These are phyloP conservation scores for Oscheius onirici DNA, from an alignment of 2,888 invertebrate species.

Conservation along the genomic window DNA sequence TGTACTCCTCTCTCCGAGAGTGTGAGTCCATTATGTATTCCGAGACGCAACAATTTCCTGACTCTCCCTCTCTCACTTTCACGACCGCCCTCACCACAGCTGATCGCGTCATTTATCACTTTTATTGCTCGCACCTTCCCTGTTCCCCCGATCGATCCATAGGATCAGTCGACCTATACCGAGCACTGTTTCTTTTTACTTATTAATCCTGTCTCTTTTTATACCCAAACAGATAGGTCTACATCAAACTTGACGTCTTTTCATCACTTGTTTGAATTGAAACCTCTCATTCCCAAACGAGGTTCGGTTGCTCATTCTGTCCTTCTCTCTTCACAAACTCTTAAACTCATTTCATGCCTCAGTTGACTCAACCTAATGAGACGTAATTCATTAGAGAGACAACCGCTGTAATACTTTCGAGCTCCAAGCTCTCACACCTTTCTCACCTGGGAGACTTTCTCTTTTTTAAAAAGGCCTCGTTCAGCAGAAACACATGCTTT, in stretches of 20 bases:
- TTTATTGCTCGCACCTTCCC: background rate
- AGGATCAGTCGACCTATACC: too few relatives aligned
- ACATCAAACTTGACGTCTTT: background rate
- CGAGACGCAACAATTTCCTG: slow-evolving; percentile 7
- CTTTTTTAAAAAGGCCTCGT: too few relatives aligned
- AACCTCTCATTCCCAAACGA: too few relatives aligned
- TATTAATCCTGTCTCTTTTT: too few relatives aligned
- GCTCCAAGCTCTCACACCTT: background rate
- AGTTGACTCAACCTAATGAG: slow-evolving; percentile 3
- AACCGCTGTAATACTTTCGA: slow-evolving; percentile 12
- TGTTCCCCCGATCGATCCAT: too few relatives aligned
- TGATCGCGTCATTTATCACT: too few relatives aligned
- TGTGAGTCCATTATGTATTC: slow-evolving; percentile 7
- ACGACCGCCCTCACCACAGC: background rate
- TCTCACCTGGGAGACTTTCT: slow-evolving; percentile 4
- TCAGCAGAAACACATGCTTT: background rate
- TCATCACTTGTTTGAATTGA: too few relatives aligned
- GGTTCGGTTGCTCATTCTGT: too few relatives aligned
- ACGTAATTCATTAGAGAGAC: background rate
- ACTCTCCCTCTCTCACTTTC: background rate
- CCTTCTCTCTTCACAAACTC: too few relatives aligned
- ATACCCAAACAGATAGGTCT: too few relatives aligned
- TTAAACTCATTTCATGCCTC: slow-evolving; percentile 5
- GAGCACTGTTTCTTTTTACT: too few relatives aligned
- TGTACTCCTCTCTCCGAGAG: background rate